These are phyloP conservation scores for Gandaritis pyraliata DNA, from an alignment of 2,888 invertebrate genomes.

Conservation along the genomic window DNA sequence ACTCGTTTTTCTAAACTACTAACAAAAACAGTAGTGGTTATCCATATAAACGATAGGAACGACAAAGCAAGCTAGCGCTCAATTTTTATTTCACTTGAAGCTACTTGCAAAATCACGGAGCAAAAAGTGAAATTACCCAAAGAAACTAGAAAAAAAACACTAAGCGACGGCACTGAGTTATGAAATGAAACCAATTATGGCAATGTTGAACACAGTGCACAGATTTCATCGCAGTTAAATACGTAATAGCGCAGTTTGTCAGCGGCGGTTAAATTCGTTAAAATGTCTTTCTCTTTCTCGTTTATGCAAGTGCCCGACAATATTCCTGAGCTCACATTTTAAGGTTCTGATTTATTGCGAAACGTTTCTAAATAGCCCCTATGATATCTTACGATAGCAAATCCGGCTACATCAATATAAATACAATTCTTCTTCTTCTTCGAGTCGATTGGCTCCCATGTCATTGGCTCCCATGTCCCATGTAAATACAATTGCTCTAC, in stretches of 20 bases:
- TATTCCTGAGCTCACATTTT: conserved; percentile 15
- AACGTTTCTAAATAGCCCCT: conserved; percentile 1
- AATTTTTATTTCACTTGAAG: too few relatives aligned
- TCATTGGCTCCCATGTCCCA: too few relatives aligned
- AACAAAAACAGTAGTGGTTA: too few relatives aligned
- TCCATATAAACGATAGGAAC: too few relatives aligned
- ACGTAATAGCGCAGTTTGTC: conserved; percentile 26
- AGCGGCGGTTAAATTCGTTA: conserved; percentile 20
- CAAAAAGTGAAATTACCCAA: conserved; percentile 6
- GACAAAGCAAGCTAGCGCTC: too few relatives aligned
- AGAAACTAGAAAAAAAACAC: conserved; percentile 15
- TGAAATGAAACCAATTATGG: conserved; percentile 36
- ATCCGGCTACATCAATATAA: neutral
- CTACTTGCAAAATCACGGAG: neutral
- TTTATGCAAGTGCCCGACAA: conserved; percentile 25
- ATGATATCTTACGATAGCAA: neutral
- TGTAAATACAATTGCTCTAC: neutral
- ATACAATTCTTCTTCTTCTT: too few relatives aligned
- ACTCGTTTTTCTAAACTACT: too few relatives aligned
- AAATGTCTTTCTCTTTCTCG: conserved; percentile 26
- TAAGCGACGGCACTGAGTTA: conserved; percentile 28
- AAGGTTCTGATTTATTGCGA: conserved; percentile 1
- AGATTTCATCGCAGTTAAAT: conserved; percentile 26
- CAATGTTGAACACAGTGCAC: conserved; percentile 26
- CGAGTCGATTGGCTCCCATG: too few relatives aligned